A percentile compares a stretch with the other conserved stretches of the same genome.
phyloP scores from a whole-genome alignment of 1,140 invertebrate genomes.

The Drosophila ercepeae region DNA sequence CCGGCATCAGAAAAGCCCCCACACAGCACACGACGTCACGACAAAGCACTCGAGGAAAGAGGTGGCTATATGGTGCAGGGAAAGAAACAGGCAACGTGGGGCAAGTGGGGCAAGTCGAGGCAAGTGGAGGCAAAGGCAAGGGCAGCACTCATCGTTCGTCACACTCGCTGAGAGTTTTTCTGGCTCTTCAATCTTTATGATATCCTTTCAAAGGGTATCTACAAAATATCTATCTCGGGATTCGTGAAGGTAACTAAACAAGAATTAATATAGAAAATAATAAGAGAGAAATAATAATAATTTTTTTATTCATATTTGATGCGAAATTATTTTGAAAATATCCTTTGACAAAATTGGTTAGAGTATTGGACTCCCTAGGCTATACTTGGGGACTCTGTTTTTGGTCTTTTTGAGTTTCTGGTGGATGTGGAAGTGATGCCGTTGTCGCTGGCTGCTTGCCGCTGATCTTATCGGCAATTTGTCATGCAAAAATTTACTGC shows the following conservation, averaged over 20 bases:
- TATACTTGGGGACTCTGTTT: background rate
- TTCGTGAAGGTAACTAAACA: background rate
- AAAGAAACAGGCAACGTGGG: slow-evolving; percentile 1
- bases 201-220: slow-evolving; percentile 9
- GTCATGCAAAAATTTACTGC: slow-evolving; percentile 81
- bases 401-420: slow-evolving; percentile 32
- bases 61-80: background rate
- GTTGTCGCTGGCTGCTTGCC: slow-evolving; percentile 47
- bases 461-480: slow-evolving; percentile 79
- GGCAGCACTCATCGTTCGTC: slow-evolving; percentile 51
- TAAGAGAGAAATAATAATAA: no score
- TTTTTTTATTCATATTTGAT: no score
- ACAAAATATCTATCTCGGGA: background rate
- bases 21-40: slow-evolving; percentile 77
- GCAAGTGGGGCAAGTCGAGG: slow-evolving; percentile 7
- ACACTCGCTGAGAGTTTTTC: slow-evolving; percentile 55
- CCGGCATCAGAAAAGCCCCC: slow-evolving; percentile 55
- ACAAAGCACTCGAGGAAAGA: slow-evolving; percentile 29
- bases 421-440: slow-evolving; percentile 53
- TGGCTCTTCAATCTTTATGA: slow-evolving; percentile 7
- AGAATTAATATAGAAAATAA: no score
- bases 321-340: no score
- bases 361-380: background rate
- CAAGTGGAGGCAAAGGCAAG: slow-evolving; percentile 10
- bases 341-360: no score